These are phyloP conservation scores for Alsophila aescularia DNA, from an alignment of 2,888 invertebrate genomes.

Conservation along the genomic window DNA sequence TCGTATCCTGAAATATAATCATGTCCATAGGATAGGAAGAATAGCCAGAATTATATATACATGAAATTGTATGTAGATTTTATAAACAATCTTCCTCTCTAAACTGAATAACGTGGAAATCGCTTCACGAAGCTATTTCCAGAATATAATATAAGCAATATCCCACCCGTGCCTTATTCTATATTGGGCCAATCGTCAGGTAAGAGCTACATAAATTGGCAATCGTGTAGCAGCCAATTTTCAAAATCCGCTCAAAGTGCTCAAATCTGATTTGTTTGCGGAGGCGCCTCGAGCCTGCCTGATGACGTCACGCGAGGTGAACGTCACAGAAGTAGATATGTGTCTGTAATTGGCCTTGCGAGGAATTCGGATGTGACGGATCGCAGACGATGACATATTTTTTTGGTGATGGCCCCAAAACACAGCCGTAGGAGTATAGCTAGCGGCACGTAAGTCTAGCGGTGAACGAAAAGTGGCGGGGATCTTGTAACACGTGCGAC, in stretches of 20 bases:
- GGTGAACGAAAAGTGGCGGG: neutral
- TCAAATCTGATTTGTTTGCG: conserved; percentile 56
- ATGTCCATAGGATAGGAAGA: no score
- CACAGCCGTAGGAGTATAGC: no score
- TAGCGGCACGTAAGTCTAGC: no score
- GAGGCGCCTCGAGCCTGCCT: conserved; percentile 14
- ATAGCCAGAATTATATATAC: no score
- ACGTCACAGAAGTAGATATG: conserved; percentile 25
- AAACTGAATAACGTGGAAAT: conserved; percentile 20
- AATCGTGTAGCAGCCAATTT: conserved; percentile 49
- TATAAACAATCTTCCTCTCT: neutral
- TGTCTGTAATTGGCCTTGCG: conserved; percentile 12
- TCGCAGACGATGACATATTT: neutral
- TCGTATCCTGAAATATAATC: no score
- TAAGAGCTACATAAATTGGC: conserved; percentile 40
- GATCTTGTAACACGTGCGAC: no score
- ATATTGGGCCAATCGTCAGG: conserved; percentile 43
- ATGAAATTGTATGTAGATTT: neutral
- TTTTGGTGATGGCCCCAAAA: conserved; percentile 9
- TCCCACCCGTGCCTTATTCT: conserved; percentile 31
- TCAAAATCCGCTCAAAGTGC: conserved; percentile 33
- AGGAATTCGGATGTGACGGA: conserved; percentile 1
- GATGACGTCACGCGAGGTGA: conserved; percentile 23
- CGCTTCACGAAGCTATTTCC: conserved; percentile 28
- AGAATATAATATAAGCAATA: conserved; percentile 43